Base-by-base conservation (phyloP, 2,888 invertebrate genomes). In the Teleiodes luculella region DNA sequence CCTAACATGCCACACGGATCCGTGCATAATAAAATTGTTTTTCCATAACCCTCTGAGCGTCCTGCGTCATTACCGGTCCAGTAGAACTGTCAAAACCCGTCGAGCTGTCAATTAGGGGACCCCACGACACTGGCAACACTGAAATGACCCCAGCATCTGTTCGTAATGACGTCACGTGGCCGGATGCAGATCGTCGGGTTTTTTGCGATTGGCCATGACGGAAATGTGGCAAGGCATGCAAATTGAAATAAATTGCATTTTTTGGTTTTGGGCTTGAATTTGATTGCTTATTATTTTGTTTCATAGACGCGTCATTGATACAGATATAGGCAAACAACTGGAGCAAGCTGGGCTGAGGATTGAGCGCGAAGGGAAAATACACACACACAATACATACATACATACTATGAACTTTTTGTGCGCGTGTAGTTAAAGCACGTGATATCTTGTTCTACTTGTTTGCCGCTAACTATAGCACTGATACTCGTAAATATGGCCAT, bases 141-240 rank as follows among this genome's bases (percentile, higher is more conserved):
- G 33, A 16, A 11, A 46, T 54, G 50, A 46, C 60, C 66, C 67
- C 57, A 62, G 69, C 80, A 78, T 80, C 82, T 83, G 82, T 74
- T 77, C 74, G 72, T 82, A 83, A 82, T 79, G 83, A 76, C 57
- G 71, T 65, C 79, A 74, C 76, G 80, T 70, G 80, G 55, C 70
- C 48, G 50, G 50, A 43, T 28, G 47, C 18, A 33, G 28, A 16
- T 41, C 20, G 33, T 11, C 24, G 41, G 10, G n/a, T 52, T 51
- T 55, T 48, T 48, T 48, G 46, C 46, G 31, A 11, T 3, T 46
- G 46, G 46, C 14, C 30, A 46, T 46, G 46, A 46, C 46, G 10
- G 46, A 31, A 31, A 28, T 46, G 24, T 24, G 24, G 36, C 24
- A 24, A 18, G n/a, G 33, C 18, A 33, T 20, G 24, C 35, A 39